phyloP scores from a whole-genome alignment of 2,113 vertebrate genomes.

The Cathartes aura region DNA sequence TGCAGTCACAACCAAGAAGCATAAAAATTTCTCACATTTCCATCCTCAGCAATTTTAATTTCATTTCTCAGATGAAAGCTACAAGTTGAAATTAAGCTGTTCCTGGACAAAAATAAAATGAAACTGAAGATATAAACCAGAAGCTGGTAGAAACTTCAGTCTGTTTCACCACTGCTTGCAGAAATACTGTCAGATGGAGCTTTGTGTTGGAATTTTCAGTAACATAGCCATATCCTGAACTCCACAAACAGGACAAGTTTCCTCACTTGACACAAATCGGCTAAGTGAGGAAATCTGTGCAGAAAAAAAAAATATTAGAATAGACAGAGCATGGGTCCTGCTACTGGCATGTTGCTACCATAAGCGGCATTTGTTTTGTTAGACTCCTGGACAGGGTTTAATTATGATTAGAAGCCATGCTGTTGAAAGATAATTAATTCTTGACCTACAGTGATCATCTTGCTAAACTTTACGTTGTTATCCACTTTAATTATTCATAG shows the following conservation, averaged over 20 bases:
- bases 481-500: not conserved
- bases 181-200: not conserved
- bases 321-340: not conserved
- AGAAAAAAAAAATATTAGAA: not conserved
- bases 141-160: not conserved
- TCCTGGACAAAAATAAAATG: not conserved
- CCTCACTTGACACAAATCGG: not conserved
- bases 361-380: not conserved
- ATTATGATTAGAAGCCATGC: not conserved
- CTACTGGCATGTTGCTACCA: not conserved
- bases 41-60: not conserved
- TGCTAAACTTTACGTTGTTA: not conserved
- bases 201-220: not conserved
- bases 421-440: slow-evolving; percentile 15
- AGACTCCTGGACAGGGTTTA: not conserved
- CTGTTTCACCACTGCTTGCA: not conserved
- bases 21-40: not conserved
- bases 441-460: not conserved
- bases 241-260: not conserved
- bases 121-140: not conserved
- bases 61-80: not conserved
- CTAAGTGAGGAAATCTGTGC: not conserved
- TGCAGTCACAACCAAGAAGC: not conserved
- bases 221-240: not conserved
- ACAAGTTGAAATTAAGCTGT: not conserved